Evolutionary conservation across 2,888 invertebrate species (phyloP).

Genomic region (Atherix ibis): DNA sequence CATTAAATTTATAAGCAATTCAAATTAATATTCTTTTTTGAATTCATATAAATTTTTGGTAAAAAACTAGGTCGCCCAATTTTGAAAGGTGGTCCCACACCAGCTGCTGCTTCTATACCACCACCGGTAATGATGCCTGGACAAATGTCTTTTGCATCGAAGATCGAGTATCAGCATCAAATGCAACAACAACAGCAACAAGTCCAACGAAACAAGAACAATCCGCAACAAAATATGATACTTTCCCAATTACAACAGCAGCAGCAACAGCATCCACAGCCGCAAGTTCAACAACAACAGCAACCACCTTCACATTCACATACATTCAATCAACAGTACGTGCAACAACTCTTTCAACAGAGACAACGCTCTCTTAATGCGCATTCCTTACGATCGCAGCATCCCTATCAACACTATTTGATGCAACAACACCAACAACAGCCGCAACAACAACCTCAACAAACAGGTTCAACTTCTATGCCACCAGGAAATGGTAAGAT

Average conservation of each 20-base stretch:
- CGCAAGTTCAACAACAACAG: slow-evolving; percentile 18
- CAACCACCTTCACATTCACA: slow-evolving; percentile 15
- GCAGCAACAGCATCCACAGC: slow-evolving; percentile 25
- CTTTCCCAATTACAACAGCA: slow-evolving; percentile 21
- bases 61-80: slow-evolving; percentile 26
- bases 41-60: neutral
- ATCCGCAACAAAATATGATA: slow-evolving; percentile 14
- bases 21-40: neutral
- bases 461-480: neutral
- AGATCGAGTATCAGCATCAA: slow-evolving; percentile 24
- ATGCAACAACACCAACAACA: slow-evolving; percentile 27
- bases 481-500: neutral
- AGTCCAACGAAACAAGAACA: slow-evolving; percentile 10
- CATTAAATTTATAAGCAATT: slow-evolving; percentile 5
- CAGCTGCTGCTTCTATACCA: slow-evolving; percentile 11
- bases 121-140: slow-evolving; percentile 13
- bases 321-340: slow-evolving; percentile 25
- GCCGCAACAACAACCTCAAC: slow-evolving; percentile 2
- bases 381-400: slow-evolving; percentile 15
- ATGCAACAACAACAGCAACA: slow-evolving; percentile 22
- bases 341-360: slow-evolving; percentile 17
- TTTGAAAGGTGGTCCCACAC: slow-evolving; percentile 22
- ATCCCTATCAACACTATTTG: slow-evolving; percentile 16
- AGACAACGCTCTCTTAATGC: no score
- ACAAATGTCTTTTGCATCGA: slow-evolving; percentile 17